Evolutionary conservation across 2,888 invertebrate species (phyloP).

Genomic region (Nomada hirtipes): DNA sequence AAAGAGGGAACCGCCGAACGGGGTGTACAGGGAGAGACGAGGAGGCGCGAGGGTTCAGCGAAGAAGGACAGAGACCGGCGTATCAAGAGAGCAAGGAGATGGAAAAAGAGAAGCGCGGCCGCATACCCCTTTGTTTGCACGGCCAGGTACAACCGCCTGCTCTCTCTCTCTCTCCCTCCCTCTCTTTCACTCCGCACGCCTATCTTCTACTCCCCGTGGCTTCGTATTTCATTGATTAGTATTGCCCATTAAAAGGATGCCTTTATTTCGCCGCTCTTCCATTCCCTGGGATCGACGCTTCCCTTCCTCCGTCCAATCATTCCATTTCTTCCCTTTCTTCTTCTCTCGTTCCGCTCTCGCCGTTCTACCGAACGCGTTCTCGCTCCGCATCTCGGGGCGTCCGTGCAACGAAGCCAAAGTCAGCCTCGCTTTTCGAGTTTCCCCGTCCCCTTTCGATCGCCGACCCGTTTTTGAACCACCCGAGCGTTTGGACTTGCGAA

Average conservation of each 20-base stretch:
- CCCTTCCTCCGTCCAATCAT: constrained; percentile 11
- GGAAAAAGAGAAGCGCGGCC: constrained; percentile 62
- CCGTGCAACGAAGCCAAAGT: constrained; percentile 21
- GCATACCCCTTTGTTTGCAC: constrained; percentile 82
- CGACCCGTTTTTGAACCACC: too few relatives aligned
- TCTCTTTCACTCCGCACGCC: constrained; percentile 64
- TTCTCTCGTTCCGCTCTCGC: not conserved
- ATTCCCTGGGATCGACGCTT: constrained; percentile 66
- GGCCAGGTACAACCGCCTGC: constrained; percentile 72
- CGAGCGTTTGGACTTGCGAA: not conserved
- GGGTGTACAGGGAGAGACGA: constrained; percentile 42
- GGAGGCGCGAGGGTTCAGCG: constrained; percentile 24
- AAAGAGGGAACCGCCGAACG: constrained; percentile 56
- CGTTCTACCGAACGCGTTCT: not conserved
- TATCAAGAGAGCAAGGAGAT: constrained; percentile 37
- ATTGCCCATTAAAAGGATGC: constrained; percentile 83
- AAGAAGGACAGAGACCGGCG: constrained; percentile 15
- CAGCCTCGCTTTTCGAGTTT: not conserved
- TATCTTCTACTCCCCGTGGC: constrained; percentile 74
- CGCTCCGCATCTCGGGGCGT: not conserved
- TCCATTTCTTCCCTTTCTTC: constrained; percentile 14
- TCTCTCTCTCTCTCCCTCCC: not conserved
- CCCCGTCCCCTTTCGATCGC: not conserved
- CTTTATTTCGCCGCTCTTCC: constrained; percentile 79
- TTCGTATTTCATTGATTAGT: constrained; percentile 84